Conservation (phyloP, 2,888 invertebrate genomes). For the Macaria notata region DNA sequence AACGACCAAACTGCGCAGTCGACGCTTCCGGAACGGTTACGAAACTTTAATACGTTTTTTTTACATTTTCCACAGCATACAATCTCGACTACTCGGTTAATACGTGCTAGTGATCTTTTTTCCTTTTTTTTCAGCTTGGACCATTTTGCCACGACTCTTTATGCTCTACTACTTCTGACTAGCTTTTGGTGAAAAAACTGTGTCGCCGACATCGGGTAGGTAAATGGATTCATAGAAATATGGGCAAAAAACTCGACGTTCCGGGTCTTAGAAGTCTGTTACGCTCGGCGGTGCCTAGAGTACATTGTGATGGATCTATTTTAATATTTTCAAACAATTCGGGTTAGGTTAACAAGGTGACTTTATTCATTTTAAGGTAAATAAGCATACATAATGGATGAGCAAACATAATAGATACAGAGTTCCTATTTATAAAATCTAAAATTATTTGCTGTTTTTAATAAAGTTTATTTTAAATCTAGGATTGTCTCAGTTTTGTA, state of each 20-base stretch:
- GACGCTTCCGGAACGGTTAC: slow-evolving; percentile 53
- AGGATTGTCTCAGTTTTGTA: too few species aligned
- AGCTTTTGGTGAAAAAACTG: slow-evolving; percentile 23
- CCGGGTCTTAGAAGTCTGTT: slow-evolving; percentile 3
- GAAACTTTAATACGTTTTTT: slow-evolving; percentile 45
- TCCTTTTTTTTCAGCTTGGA: slow-evolving; percentile 12
- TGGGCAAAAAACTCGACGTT: slow-evolving; percentile 9
- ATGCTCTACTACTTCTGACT: slow-evolving; percentile 37
- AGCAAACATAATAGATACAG: too few species aligned
- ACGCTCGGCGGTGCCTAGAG: too few species aligned
- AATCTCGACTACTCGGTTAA: slow-evolving; percentile 36
- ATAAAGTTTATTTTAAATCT: too few species aligned
- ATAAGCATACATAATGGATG: not conserved
- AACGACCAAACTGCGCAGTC: slow-evolving; percentile 16
- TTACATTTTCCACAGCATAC: slow-evolving; percentile 55
- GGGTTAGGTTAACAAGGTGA: not conserved
- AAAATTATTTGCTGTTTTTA: too few species aligned
- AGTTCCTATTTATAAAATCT: too few species aligned
- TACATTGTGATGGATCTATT: too few species aligned
- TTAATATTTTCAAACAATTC: too few species aligned
- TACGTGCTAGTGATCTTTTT: slow-evolving; percentile 37
- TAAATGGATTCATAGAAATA: slow-evolving; percentile 14
- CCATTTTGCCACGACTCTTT: slow-evolving; percentile 35
- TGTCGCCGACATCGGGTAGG: slow-evolving; percentile 2
- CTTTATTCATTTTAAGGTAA: not conserved